phyloP scores from a whole-genome alignment of 2,113 vertebrate genomes.

The Lampris megalopsis region DNA sequence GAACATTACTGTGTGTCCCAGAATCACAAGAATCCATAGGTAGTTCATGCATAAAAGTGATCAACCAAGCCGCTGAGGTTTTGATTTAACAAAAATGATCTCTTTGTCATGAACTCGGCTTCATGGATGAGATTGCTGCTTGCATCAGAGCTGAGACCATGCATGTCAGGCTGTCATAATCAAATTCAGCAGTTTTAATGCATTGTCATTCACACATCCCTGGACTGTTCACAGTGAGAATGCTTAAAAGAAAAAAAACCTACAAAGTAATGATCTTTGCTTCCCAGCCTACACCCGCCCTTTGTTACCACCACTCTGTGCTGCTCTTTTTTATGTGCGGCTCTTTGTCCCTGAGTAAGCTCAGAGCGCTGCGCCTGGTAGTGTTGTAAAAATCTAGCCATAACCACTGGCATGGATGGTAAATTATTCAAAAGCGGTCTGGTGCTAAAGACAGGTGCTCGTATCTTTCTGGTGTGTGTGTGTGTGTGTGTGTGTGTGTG shows the following conservation, averaged over 20 bases:
- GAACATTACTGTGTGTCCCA: too few species aligned
- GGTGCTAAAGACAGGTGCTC: slow-evolving; percentile 59
- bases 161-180: slow-evolving; percentile 12
- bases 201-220: slow-evolving; percentile 17
- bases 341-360: slow-evolving; percentile 61
- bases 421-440: slow-evolving; percentile 81
- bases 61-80: too few species aligned
- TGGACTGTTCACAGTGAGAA: slow-evolving; percentile 24
- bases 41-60: too few species aligned
- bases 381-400: slow-evolving; percentile 67
- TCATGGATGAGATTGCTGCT: too few species aligned
- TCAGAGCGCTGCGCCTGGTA: slow-evolving; percentile 44
- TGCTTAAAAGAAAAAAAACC: slow-evolving; percentile 42
- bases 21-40: too few species aligned
- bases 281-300: slow-evolving; percentile 35
- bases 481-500: too few species aligned
- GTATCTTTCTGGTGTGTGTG: slow-evolving; percentile 52
- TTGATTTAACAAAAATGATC: neutral
- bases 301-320: slow-evolving; percentile 37
- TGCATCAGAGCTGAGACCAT: neutral
- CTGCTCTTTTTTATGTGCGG: slow-evolving; percentile 22
- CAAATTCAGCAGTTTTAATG: slow-evolving; percentile 35
- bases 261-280: slow-evolving; percentile 53
- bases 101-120: neutral
- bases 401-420: slow-evolving; percentile 60